Conservation (phyloP, 2,113 vertebrate species). For the Setophaga coronata region DNA sequence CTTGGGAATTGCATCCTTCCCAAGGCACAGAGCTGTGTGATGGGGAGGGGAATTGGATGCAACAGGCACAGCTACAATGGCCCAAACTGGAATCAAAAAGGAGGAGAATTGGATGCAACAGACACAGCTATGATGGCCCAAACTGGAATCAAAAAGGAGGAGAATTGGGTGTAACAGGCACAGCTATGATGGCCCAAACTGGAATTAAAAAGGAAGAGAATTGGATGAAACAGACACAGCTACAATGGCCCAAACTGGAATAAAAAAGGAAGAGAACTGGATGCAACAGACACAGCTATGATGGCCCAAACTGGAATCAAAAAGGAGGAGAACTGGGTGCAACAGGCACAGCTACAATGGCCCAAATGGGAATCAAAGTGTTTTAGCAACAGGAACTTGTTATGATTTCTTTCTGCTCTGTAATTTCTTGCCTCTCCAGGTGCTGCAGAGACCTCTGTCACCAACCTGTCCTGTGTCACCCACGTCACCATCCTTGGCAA, state of each 20-base stretch:
- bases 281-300: accelerated
- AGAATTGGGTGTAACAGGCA: not conserved
- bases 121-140: too few relatives aligned
- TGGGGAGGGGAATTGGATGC: not conserved
- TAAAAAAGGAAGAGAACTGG: not conserved
- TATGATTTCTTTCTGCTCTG: not conserved
- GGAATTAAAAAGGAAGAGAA: not conserved
- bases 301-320: not conserved
- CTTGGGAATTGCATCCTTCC: not conserved
- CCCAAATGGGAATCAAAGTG: not conserved
- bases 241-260: not conserved
- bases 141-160: not conserved
- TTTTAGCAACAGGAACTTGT: not conserved
- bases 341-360: not conserved
- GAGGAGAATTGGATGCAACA: not conserved
- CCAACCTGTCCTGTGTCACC: conserved; percentile 67
- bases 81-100: too few relatives aligned
- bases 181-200: not conserved
- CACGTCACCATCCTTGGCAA: not conserved
- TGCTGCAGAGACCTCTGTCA: conserved; percentile 56
- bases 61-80: not conserved
- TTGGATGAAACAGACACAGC: not conserved
- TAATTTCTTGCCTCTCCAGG: conserved; percentile 14
- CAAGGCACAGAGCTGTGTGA: not conserved
- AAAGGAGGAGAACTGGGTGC: not conserved